phyloP scores from a whole-genome alignment of 1,140 invertebrate species.

The Chionoecetes opilio region DNA sequence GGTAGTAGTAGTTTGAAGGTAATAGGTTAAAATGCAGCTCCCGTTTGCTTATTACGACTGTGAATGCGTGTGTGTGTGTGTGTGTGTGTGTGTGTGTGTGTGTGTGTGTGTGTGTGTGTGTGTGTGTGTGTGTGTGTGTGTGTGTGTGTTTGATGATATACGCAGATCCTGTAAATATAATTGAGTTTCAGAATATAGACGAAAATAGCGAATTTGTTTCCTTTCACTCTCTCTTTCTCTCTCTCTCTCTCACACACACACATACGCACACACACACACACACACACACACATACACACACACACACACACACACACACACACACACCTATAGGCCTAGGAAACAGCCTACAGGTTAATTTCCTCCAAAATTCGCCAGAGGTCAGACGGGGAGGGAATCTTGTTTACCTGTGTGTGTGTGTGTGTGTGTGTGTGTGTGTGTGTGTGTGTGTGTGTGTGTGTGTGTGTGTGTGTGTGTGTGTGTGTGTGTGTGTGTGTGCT shows the following conservation, averaged over 20 bases:
- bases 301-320: not conserved
- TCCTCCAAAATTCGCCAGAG: not conserved
- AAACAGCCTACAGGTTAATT: not conserved
- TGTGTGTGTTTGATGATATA: no score
- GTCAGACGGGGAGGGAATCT: not conserved
- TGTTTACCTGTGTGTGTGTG: constrained; percentile 17
- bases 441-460: constrained; percentile 51
- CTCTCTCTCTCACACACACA: not conserved
- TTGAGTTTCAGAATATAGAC: not conserved
- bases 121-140: not conserved
- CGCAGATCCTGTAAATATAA: no score
- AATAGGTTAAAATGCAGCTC: constrained; percentile 3
- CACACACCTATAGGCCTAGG: not conserved
- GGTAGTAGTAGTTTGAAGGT: not conserved
- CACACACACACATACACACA: not conserved
- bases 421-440: constrained; percentile 49
- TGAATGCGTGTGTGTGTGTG: not conserved
- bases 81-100: not conserved
- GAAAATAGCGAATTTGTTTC: no score
- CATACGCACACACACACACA: not conserved
- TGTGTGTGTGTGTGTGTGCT: no score
- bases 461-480: no score
- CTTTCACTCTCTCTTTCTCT: no score
- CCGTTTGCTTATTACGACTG: not conserved
- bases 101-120: not conserved